Percentiles rank a stretch among this genome's conserved stretches.
phyloP scores from a whole-genome alignment of 2,113 vertebrate genomes.

The Falcunculus frontatus region DNA sequence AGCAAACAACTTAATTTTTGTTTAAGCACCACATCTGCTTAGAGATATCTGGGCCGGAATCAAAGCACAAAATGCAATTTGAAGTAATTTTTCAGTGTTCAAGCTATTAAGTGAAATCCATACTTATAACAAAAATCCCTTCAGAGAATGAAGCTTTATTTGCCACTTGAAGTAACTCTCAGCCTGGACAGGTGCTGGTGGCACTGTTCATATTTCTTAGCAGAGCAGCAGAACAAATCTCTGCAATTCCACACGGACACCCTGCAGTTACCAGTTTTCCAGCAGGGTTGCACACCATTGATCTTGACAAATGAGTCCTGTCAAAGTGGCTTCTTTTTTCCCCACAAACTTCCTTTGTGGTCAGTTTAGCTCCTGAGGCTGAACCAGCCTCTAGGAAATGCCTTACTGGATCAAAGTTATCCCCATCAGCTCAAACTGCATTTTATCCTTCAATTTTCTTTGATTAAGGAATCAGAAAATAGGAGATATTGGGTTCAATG shows the following conservation, averaged over 20 bases:
- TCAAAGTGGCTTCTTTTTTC: neutral
- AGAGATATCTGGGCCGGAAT: neutral
- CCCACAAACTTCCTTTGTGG: neutral
- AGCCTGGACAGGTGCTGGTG: neutral
- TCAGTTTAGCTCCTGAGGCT: neutral
- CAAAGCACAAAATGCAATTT: neutral
- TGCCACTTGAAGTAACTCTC: neutral
- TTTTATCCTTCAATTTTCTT: neutral
- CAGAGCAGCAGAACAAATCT: neutral
- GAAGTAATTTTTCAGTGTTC: neutral
- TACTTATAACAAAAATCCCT: neutral
- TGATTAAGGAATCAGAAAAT: neutral
- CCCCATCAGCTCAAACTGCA: neutral
- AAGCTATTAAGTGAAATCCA: neutral
- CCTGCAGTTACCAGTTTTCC: neutral
- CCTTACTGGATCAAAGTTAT: neutral
- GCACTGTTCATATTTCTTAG: neutral
- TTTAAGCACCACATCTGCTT: neutral
- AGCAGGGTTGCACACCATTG: neutral
- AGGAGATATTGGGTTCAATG: neutral
- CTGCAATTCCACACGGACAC: neutral
- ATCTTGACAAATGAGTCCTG: slow-evolving; percentile 29
- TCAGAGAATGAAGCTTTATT: neutral
- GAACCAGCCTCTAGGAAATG: neutral
- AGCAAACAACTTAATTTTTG: neutral